phyloP scores from a whole-genome alignment of 2,888 invertebrate species.

The Hofmannophila pseudospretella region DNA sequence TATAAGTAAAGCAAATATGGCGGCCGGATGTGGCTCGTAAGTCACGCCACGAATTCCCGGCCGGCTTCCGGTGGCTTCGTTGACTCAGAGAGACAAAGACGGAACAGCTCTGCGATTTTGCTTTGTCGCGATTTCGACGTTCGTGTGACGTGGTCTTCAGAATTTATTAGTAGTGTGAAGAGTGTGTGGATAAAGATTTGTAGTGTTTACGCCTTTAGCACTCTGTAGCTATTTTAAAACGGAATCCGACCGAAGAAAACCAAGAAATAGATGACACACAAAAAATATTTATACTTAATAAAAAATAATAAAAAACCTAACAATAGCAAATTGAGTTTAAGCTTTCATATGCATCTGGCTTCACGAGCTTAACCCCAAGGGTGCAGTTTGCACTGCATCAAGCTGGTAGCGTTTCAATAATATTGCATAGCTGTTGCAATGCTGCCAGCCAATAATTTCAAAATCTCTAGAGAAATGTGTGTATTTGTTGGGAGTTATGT shows the following conservation, averaged over 20 bases:
- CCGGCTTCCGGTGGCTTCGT: constrained; percentile 43
- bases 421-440: constrained; percentile 3
- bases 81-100: constrained; percentile 14
- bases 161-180: no score
- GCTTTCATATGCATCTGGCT: background rate
- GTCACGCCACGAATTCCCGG: constrained; percentile 63
- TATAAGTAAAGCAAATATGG: constrained; percentile 69
- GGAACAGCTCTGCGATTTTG: constrained; percentile 5
- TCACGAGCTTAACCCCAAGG: constrained; percentile 4
- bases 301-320: no score
- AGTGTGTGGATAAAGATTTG: no score
- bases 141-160: background rate
- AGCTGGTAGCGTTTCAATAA: constrained; percentile 10
- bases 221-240: no score
- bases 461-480: constrained; percentile 1
- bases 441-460: constrained; percentile 7
- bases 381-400: constrained; percentile 3
- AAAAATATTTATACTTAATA: no score
- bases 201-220: no score
- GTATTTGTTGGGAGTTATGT: no score
- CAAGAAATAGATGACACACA: no score
- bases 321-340: no score
- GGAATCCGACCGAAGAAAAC: no score
- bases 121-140: constrained; percentile 5
- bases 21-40: constrained; percentile 67